These are phyloP conservation scores for Muscidifurax raptorellus DNA, from an alignment of 1,140 invertebrate genomes.

Conservation along the genomic window DNA sequence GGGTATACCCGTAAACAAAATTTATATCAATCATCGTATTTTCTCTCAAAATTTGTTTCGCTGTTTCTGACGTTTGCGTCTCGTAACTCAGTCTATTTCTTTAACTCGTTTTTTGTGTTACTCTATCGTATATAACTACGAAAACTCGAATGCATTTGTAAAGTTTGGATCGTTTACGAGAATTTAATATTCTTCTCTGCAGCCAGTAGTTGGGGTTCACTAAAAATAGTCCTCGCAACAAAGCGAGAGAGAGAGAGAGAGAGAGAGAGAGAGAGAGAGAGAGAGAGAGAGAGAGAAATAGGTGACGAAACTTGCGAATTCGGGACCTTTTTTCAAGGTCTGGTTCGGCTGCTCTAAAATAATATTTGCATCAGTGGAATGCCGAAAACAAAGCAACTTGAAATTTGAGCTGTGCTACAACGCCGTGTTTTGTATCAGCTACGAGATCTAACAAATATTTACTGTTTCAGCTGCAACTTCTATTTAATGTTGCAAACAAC, in stretches of 20 bases:
- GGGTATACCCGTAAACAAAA: neutral
- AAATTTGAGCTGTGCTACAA: neutral
- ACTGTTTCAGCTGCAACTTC: neutral
- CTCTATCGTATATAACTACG: neutral
- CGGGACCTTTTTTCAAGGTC: neutral
- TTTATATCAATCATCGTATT: neutral
- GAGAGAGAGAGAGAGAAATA: neutral
- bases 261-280: too few relatives aligned
- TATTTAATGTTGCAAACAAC: neutral
- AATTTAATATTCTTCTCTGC: conserved; percentile 6
- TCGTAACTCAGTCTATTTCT: neutral
- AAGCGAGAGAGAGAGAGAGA: neutral
- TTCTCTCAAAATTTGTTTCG: neutral
- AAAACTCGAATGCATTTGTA: neutral
- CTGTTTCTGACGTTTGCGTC: neutral
- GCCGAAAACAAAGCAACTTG: neutral
- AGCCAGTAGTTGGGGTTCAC: neutral
- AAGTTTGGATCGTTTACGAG: neutral
- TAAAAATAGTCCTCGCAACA: neutral
- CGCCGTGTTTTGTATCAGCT: neutral
- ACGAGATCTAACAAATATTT: neutral
- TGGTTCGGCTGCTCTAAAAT: neutral
- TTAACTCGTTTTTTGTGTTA: neutral
- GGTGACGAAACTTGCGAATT: neutral
- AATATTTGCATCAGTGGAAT: neutral